These are phyloP conservation scores for Geothlypis trichas DNA, from an alignment of 2,113 vertebrate species.

Conservation along the genomic window DNA sequence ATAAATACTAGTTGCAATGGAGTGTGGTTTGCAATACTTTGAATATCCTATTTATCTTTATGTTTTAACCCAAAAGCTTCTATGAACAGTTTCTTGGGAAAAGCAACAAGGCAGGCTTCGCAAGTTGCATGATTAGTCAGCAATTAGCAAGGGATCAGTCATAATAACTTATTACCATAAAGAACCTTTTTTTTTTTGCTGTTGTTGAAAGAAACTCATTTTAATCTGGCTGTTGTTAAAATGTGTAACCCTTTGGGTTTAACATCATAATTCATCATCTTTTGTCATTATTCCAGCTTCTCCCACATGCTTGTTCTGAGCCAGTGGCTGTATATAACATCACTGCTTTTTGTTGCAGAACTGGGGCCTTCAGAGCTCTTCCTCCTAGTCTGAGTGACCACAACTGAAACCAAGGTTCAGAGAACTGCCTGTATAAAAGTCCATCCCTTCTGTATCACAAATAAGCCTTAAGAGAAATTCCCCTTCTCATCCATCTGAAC, in stretches of 20 bases:
- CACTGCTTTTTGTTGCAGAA: not conserved
- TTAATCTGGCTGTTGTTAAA: not conserved
- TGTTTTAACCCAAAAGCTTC: not conserved
- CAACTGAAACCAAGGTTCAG: not conserved
- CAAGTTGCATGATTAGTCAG: not conserved
- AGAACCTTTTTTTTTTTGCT: not conserved
- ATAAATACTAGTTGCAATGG: conserved; percentile 48
- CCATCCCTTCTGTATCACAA: not conserved
- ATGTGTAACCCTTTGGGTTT: not conserved
- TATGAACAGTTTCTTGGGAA: not conserved
- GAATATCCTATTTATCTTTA: not conserved
- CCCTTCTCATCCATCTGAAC: not conserved
- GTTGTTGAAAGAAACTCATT: not conserved
- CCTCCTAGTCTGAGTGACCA: not conserved
- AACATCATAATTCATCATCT: not conserved
- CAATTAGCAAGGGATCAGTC: not conserved
- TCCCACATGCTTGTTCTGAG: not conserved
- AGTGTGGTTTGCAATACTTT: not conserved
- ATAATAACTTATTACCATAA: not conserved
- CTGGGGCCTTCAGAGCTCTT: not conserved
- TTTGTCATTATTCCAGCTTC: not conserved
- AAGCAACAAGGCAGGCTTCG: not conserved
- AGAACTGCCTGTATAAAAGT: not conserved
- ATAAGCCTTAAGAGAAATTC: not conserved
- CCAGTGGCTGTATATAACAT: not conserved